Base-by-base conservation (phyloP, 2,113 vertebrate species). In the Murina feae region DNA sequence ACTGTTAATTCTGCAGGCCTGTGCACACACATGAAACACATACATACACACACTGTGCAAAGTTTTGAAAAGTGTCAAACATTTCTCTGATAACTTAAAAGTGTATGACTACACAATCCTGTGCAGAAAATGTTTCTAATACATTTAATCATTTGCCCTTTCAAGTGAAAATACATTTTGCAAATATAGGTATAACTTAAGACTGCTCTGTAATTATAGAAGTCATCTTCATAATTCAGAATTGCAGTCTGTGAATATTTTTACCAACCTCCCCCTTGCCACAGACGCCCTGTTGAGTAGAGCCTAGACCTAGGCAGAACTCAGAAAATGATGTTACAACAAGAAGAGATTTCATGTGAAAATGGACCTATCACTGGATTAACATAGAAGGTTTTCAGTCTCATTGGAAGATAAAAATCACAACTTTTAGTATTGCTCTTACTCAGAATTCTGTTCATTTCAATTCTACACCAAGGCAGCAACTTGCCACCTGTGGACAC, bases 71-170 rank as follows among this genome's bases (percentile, higher is more conserved):
- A 86, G n/a, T 68, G 63, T 60, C 58, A 44, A 79, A 86, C 23
- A 75, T 90, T 80, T 79, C 75, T 91, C 63, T 86, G n/a, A 53
- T 44, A 9, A 81, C 68, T 80, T 91, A 72, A 81, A 92, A 89
- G 42, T 47, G 4, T 17, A 75, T 63, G 12, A 75, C 39, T 63
- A 28, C n/a, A 53, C 21, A 14, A 65, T 25, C 49, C 21, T 32
- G 18, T n/a, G 53, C 47, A 51, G 28, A 72, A 82, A 72, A 58
- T 42, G 39, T 90, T 80, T 75, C 71, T 35, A 84, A 82, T 25
- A 72, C 14, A 47, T 58, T 74, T n/a, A 75, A 74, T 49, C 63
- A 74, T 32, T 86, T 75, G 25, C 13, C 30, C 65, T 69, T 82
- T 10, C 21, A 58, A 89, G 74, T 39, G 63, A 93, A 91, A 80